Evolutionary conservation across 2,888 invertebrate species (phyloP).

Genomic region (Druceiella hillmani): DNA sequence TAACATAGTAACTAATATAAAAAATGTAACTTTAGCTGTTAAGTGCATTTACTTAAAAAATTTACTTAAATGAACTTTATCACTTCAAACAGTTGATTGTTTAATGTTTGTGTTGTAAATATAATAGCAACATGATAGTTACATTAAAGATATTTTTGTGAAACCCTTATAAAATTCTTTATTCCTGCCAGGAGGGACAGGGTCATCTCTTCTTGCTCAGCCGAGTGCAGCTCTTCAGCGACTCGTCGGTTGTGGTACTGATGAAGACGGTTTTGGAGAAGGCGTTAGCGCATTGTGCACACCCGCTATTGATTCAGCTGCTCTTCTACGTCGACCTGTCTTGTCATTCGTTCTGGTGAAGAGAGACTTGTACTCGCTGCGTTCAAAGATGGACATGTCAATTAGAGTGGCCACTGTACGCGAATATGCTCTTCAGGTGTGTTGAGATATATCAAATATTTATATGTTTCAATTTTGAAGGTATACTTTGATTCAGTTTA

Average conservation of each 20-base stretch:
- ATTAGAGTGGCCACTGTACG: slow-evolving; percentile 73
- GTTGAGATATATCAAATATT: slow-evolving; percentile 1
- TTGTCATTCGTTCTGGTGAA: slow-evolving; percentile 81
- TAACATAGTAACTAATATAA: too few species aligned
- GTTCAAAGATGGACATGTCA: slow-evolving; percentile 84
- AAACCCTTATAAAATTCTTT: neutral
- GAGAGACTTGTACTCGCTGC: slow-evolving; percentile 78
- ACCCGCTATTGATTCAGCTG: slow-evolving; percentile 44
- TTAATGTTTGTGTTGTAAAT: too few species aligned
- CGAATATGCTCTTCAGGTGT: slow-evolving; percentile 81
- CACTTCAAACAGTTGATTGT: too few species aligned
- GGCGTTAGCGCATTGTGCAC: slow-evolving; percentile 39
- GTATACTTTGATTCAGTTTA: neutral
- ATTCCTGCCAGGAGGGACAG: slow-evolving; percentile 57
- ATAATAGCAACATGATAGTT: too few species aligned
- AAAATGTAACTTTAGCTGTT: too few species aligned
- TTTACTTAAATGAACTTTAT: too few species aligned
- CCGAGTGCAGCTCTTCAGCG: slow-evolving; percentile 84
- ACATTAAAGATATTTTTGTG: neutral
- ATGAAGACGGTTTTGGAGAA: slow-evolving; percentile 25
- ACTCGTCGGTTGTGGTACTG: slow-evolving; percentile 51
- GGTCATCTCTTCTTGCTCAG: slow-evolving; percentile 78
- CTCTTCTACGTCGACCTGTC: slow-evolving; percentile 73
- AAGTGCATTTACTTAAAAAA: too few species aligned
- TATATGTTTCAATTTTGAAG: neutral